These are phyloP conservation scores for Paramisgurnus dabryanus DNA, from an alignment of 2,113 vertebrate genomes.

Conservation along the genomic window DNA sequence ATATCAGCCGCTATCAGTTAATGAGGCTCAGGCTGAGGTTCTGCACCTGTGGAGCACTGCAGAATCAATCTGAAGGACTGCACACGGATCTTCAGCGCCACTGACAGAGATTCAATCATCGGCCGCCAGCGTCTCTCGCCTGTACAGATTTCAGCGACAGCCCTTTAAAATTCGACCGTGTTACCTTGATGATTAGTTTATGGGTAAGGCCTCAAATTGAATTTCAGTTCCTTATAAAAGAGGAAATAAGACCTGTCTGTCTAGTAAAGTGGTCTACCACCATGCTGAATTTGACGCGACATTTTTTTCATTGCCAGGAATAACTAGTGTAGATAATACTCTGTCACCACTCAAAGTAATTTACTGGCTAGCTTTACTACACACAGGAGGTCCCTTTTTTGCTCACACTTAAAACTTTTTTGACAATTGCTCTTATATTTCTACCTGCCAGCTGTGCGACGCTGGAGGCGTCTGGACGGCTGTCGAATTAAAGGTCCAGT, in stretches of 20 bases:
- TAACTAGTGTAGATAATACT: slow-evolving; percentile 1
- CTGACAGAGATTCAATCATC: slow-evolving; percentile 53
- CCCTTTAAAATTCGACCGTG: not conserved
- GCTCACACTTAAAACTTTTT: not conserved
- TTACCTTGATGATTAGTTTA: slow-evolving; percentile 38
- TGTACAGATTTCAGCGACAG: slow-evolving; percentile 22
- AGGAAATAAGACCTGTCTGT: slow-evolving; percentile 4
- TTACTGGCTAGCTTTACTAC: not conserved
- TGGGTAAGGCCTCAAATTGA: slow-evolving; percentile 12
- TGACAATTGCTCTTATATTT: not conserved
- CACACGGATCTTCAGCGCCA: slow-evolving; percentile 55
- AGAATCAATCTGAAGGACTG: slow-evolving; percentile 64
- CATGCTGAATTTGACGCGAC: not conserved
- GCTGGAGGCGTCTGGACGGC: not conserved
- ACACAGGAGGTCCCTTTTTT: not conserved
- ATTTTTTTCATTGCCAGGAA: not conserved
- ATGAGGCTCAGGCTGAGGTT: slow-evolving; percentile 64
- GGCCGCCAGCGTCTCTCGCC: slow-evolving; percentile 11
- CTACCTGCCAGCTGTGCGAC: not conserved
- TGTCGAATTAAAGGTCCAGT: not conserved
- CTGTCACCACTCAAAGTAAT: not conserved
- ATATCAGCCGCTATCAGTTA: slow-evolving; percentile 73
- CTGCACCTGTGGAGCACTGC: slow-evolving; percentile 56
- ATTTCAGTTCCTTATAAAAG: slow-evolving; percentile 37
- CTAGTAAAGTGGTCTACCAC: slow-evolving; percentile 6